phyloP scores from a whole-genome alignment of 2,888 invertebrate genomes.

The Napeogenes sylphis region DNA sequence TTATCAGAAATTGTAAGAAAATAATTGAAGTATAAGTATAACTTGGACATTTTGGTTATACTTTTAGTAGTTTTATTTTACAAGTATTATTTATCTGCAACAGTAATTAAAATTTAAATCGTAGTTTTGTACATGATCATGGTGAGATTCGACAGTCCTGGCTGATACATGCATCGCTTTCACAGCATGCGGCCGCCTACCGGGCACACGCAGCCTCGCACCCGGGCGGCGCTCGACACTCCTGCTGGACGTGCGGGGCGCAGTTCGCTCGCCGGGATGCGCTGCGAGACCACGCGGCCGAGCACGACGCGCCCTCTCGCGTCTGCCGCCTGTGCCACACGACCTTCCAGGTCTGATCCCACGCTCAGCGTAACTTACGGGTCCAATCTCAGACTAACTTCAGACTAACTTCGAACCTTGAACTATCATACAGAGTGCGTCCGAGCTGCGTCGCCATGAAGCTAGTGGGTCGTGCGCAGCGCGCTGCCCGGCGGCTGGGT shows the following conservation, averaged over 20 bases:
- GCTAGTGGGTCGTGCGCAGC: conserved; percentile 24
- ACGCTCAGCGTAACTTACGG: background rate
- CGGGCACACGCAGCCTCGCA: conserved; percentile 49
- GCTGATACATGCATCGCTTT: too few species aligned
- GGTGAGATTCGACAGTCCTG: too few species aligned
- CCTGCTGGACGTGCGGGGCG: conserved; percentile 69
- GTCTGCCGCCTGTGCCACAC: conserved; percentile 48
- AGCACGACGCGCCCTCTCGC: conserved; percentile 41
- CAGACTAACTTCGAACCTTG: background rate
- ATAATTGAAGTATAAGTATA: too few species aligned
- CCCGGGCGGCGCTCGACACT: conserved; percentile 51
- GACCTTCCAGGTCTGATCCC: conserved; percentile 39
- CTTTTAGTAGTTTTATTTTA: too few species aligned
- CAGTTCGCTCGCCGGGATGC: conserved; percentile 46
- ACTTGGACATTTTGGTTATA: too few species aligned
- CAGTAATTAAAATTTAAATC: too few species aligned
- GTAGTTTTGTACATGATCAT: too few species aligned
- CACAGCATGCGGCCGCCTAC: conserved; percentile 49
- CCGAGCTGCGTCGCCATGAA: conserved; percentile 44
- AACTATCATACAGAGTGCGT: conserved; percentile 31
- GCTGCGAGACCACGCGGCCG: conserved; percentile 38
- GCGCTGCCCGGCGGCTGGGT: conserved; percentile 34
- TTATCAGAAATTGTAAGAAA: too few species aligned
- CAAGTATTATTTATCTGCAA: too few species aligned
- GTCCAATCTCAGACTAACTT: background rate